Base-by-base conservation (phyloP, 2,113 vertebrate genomes). In the Pteropus alecto region DNA sequence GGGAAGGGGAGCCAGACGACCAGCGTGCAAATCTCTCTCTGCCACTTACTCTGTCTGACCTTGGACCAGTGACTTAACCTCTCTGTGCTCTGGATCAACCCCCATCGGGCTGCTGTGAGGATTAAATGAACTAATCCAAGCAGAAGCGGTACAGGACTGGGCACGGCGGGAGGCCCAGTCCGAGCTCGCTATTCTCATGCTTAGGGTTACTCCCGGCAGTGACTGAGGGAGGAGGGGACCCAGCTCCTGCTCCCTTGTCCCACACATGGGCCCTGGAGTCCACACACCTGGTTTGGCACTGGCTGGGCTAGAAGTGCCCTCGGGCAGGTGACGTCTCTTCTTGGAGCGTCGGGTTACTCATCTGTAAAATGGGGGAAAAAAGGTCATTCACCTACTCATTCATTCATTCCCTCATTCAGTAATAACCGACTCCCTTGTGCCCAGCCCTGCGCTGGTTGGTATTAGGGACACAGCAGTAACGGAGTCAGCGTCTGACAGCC, bases 241-340 rank as follows among this genome's bases (percentile, higher is more conserved):
- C 28, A 0, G 19, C 48, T 8, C 74, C 41, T 2, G 3, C 19
- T 1, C 21, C 51, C 56, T 33, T 2, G 54, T 7, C 65, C 61
- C 65, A 16, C 33, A 46, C 22, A 1, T 0, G 1, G 26, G n/a
- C 74, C 60, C 78, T 8, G 28, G 13, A 35, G 87, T 58, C 73
- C 56, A 93, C 97, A 89, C 46, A 97, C 97, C 97, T 98, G 94
- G 43, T 70, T 6, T 63, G 91, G 89, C 48, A 93, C 48, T 79
- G 91, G 91, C 68, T 77, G 88, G 77, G 95, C 96, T 97, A 96
- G 35, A 88, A 65, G 70, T 28, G 78, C 95, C 93, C 82, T 70
- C 0, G 38, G 41, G 82, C 70, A 43, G 93, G 94, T 65, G 94
- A 88, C 0, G 24, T 77, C 77, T 96, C 92, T 86, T 93, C 93